Evolutionary conservation across 2,888 invertebrate genomes (phyloP).

Genomic region (Carabus problematicus): DNA sequence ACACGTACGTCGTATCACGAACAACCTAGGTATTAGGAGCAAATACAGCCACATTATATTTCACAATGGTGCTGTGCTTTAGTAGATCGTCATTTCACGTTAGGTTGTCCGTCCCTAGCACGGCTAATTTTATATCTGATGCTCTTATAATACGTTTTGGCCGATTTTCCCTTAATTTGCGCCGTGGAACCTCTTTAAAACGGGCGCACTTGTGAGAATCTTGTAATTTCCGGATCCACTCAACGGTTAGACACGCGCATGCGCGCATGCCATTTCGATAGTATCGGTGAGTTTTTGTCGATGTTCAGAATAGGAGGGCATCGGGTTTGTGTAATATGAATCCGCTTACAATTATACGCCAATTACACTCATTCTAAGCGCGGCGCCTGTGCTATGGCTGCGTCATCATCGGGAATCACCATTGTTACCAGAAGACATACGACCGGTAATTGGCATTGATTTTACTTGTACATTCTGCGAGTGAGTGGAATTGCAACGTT

Average conservation of each 20-base stretch:
- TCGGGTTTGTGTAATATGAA: background rate
- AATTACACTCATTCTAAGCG: slow-evolving; percentile 2
- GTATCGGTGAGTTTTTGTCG: background rate
- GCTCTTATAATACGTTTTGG: slow-evolving; percentile 2
- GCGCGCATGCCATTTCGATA: background rate
- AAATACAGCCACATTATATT: no score
- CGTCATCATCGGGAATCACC: background rate
- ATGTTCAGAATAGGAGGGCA: background rate
- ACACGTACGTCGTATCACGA: background rate
- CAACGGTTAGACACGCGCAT: background rate
- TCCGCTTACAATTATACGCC: slow-evolving; percentile 6
- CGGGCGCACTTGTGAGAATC: slow-evolving; percentile 1
- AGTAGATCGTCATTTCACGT: no score
- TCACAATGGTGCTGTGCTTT: no score
- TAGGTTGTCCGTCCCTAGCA: no score
- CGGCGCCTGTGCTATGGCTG: background rate
- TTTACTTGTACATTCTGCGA: background rate
- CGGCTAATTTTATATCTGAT: no score
- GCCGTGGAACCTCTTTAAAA: background rate
- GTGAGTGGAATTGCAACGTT: no score
- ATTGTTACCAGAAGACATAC: slow-evolving; percentile 1
- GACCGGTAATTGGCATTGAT: slow-evolving; percentile 8
- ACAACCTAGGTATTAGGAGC: background rate
- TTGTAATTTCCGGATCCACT: slow-evolving; percentile 1
- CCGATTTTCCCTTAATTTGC: background rate